A percentile compares a stretch with the other conserved stretches of the same genome.
Conservation (phyloP, 2,113 vertebrate genomes). For the Piprites chloris region DNA sequence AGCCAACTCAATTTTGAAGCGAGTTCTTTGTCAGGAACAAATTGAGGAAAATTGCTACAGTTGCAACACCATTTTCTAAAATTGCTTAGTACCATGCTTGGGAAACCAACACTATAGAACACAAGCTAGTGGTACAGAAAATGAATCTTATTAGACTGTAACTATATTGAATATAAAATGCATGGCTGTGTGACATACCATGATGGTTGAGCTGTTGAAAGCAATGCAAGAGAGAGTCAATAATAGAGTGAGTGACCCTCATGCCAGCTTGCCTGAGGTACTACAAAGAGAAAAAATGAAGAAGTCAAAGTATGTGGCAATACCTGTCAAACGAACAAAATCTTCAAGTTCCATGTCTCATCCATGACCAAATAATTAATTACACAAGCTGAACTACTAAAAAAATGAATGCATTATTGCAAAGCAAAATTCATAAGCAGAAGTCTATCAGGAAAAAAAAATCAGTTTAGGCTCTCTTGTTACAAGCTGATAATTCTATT, state of each 20-base stretch:
- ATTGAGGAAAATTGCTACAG: constrained; percentile 77
- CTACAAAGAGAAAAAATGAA: not conserved
- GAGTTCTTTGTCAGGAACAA: constrained; percentile 75
- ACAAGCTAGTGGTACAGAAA: constrained; percentile 55
- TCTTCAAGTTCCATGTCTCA: not conserved
- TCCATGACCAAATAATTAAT: not conserved
- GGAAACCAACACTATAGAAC: constrained; percentile 40
- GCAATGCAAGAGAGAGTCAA: not conserved
- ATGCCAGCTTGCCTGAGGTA: not conserved
- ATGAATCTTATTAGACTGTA: constrained; percentile 14
- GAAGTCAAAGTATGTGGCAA: not conserved
- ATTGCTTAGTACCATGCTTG: constrained; percentile 35
- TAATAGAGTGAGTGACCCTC: not conserved
- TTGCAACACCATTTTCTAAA: constrained; percentile 73
- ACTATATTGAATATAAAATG: not conserved
- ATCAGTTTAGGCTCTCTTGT: not conserved
- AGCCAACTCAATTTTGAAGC: constrained; percentile 74
- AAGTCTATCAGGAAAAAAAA: not conserved
- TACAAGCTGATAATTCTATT: not conserved
- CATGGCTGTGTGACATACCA: not conserved
- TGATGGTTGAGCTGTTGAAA: constrained; percentile 1
- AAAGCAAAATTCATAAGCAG: not conserved
- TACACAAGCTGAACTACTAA: not conserved
- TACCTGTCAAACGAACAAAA: not conserved
- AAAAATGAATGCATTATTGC: not conserved